Base-by-base conservation (phyloP, 2,888 invertebrate species). In the Miltochrista miniata region DNA sequence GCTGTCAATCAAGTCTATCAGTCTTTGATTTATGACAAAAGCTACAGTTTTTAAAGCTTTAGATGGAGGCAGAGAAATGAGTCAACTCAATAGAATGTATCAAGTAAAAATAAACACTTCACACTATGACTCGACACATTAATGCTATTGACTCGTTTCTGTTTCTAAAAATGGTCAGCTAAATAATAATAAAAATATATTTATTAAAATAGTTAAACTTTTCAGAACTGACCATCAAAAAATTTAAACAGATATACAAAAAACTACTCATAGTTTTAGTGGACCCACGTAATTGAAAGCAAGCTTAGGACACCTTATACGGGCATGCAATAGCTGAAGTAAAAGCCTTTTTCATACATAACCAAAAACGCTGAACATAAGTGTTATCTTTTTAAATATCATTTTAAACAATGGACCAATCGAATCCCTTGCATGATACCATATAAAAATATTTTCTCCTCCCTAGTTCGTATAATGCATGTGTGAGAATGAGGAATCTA, bases 341-440 rank as follows among this genome's bases (percentile, higher is more conserved):
- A n/a, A n/a, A n/a, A n/a, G n/a, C n/a, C n/a, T n/a, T n/a, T n/a
- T n/a, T n/a, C n/a, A n/a, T n/a, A n/a, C n/a, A n/a, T 15, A 10
- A n/a, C 15, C 2, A 40, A 41, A 41, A 29, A 34, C 2, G 24
- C 11, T 45, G 12, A 24, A 44, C 13, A 54, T 54, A 61, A 49
- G 48, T 39, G 47, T 49, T 54, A 59, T 66, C 56, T 66, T 59
- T 50, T 66, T 59, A 43, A n/a, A 59, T 13, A 43, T 30, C 24
- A 31, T 31, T 45, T 48, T 50, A 46, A 65, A 56, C 53, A 48
- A 64, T 59, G 56, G 45, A 66, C 64, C 63, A 64, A 64, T 66
- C 48, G 36, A 35, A 35, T 41, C 35, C 43, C 48, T 43, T 33
- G 39, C 31, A 24, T 43, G 44, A 48, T 44, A 38, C 30, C 41